Conservation (phyloP, 2,113 vertebrate species). For the Macquaria ambigua region DNA sequence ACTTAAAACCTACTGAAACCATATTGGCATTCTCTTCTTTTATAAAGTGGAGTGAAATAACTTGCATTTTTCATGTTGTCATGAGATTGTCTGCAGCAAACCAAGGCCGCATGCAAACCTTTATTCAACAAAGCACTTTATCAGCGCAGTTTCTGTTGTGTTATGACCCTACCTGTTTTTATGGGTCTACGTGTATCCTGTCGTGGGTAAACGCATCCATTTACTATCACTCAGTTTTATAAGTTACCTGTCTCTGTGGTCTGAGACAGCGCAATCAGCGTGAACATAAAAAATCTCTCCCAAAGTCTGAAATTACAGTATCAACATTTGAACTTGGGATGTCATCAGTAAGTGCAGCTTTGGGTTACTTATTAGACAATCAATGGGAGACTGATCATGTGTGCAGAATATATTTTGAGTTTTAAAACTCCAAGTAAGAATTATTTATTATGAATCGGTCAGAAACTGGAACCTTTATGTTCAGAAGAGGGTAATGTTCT, state of each 20-base stretch:
- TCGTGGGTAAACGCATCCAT: constrained; percentile 4
- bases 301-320: constrained; percentile 28
- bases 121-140: constrained; percentile 16
- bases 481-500: background rate
- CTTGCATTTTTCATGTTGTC: constrained; percentile 11
- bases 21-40: constrained; percentile 44
- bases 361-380: constrained; percentile 10
- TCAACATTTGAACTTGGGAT: constrained; percentile 28
- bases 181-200: background rate
- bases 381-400: constrained; percentile 9
- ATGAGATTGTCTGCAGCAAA: constrained; percentile 26
- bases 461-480: constrained; percentile 7
- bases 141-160: background rate
- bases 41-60: constrained; percentile 44
- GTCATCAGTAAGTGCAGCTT: constrained; percentile 28
- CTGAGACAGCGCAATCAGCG: background rate
- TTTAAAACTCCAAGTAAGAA: constrained; percentile 20
- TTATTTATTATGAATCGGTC: background rate
- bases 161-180: constrained; percentile 5
- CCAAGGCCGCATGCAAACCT: background rate
- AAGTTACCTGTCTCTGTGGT: constrained; percentile 1
- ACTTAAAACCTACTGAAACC: constrained; percentile 59
- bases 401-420: background rate
- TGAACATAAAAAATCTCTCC: background rate
- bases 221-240: background rate